Evolutionary conservation across 2,797 vertebrate species (phyloP).

Genomic region (Pseudocheirus occidentalis): DNA sequence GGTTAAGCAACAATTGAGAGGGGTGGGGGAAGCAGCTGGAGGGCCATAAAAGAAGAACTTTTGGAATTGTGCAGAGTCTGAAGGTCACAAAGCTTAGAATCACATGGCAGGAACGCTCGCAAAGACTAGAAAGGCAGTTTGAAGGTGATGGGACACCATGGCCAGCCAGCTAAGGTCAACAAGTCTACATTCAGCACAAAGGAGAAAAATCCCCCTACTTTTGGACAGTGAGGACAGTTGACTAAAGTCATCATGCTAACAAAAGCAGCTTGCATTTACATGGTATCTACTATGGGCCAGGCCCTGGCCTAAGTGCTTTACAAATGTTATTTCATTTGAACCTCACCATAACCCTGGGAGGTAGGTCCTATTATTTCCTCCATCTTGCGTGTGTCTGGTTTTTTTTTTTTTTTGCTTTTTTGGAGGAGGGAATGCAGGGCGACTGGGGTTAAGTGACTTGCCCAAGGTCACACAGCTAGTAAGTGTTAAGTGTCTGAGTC

Average conservation of each 20-base stretch:
- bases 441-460: no score
- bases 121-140: background rate
- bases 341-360: background rate
- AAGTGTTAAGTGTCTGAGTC: no score
- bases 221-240: background rate
- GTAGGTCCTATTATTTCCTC: background rate
- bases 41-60: background rate
- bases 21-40: background rate
- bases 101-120: background rate
- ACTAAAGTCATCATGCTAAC: background rate
- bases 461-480: no score
- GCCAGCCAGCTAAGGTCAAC: background rate
- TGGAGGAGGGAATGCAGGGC: no score
- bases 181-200: background rate
- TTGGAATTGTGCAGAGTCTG: background rate
- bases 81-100: background rate
- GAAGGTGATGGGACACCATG: background rate
- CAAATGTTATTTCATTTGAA: background rate
- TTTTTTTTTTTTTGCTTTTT: no score
- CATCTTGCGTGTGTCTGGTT: background rate
- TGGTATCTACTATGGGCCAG: background rate
- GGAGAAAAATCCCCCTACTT: background rate
- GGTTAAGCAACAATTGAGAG: background rate
- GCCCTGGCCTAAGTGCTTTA: rapidly evolving
- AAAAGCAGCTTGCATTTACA: background rate